Base-by-base conservation (phyloP, 2,113 vertebrate species). In the Micromys minutus region DNA sequence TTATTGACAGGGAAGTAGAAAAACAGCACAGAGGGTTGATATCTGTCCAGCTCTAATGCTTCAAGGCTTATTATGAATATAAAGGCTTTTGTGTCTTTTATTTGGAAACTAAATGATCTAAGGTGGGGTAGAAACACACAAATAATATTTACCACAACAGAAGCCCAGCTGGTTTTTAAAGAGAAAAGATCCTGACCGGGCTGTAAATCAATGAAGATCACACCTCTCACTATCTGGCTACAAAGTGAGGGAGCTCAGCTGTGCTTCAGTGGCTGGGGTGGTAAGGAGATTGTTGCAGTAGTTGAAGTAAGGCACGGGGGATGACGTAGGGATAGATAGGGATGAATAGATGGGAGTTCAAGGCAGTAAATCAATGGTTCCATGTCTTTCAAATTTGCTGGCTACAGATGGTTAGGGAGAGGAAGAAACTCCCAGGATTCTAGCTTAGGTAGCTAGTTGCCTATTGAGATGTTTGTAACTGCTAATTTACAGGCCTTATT, bases 401-500 rank as follows among this genome's bases (percentile, higher is more conserved):
- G 59, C 34, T 69, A 3, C 76, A 55, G 71, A 94, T 17, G 42
- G 21, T 87, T 61, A 69, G 47, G 52, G 34, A 88, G 57, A 67
- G 42, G 55, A 83, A 88, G 47, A 67, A 47, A 61, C 7, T 92
- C 31, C 31, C 29, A 63, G 67, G 52, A 63, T 94, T 80, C 34
- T 45, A 93, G 80, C 50, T 87, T 75, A 50, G 85, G 45, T 59
- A 88, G 95, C 26, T 47, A 67, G 45, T 45, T 84, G 77, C 69
- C 83, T 76, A 9, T 80, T 12, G 75, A 19, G 72, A 95, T 31
- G 34, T 85, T 94, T n/a, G 11, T 72, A 91, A 94, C 84, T 81
- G 71, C 71, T 95, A 79, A 96, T 79, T 93, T 57, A 55, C 47
- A 90, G 84, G 31, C 36, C 93, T 1, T 42, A 69, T 39, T 91